Base-by-base conservation (phyloP, 2,113 vertebrate genomes). In the Elgaria multicarinata region DNA sequence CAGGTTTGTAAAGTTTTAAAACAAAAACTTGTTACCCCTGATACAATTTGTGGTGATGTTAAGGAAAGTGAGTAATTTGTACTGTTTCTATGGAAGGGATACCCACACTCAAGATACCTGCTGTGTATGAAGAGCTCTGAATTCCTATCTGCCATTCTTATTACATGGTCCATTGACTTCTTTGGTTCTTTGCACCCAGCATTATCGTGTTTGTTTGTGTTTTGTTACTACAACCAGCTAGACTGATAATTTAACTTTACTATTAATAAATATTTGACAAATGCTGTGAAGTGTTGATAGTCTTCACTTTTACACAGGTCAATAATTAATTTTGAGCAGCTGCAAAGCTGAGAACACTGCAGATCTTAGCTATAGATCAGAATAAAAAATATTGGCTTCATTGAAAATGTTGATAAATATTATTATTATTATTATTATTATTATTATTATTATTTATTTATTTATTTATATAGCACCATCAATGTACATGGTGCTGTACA, bases 251-350 rank as follows among this genome's bases (percentile, higher is more conserved):
- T 71, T 26, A 71, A 85, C 33, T 4, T 58, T 58, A 75, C 53
- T 42, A 6, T 75, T 84, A 86, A 86, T n/a, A 86, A 74, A 58
- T 75, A 44, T 58, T 13, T 86, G 69, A 24, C n/a, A 86, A 86
- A 75, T 14, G 28, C 26, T 62, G 71, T 74, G 71, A 58, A 62
- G 31, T 75, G 44, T 14, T 69, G 42, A 50, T 44, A 53, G 67
- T 72, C 6, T 85, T 44, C 33, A 71, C 67, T 85, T 71, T 85
- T 14, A 46, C 14, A 75, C 75, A 75, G 26, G 26, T 86, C 71
- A 75, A 31, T 9, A 86, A 75, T 86, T 36, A 58, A 86, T 75
- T 58, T 10, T 50, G 53, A 86, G 50, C 69, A 39, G 18, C 33
- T 8, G 20, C 69, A 74, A 55, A 28, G n/a, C 50, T 85, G 69